Evolutionary conservation across 1,140 invertebrate species (phyloP).

Genomic region (Doryteuthis pealeii): DNA sequence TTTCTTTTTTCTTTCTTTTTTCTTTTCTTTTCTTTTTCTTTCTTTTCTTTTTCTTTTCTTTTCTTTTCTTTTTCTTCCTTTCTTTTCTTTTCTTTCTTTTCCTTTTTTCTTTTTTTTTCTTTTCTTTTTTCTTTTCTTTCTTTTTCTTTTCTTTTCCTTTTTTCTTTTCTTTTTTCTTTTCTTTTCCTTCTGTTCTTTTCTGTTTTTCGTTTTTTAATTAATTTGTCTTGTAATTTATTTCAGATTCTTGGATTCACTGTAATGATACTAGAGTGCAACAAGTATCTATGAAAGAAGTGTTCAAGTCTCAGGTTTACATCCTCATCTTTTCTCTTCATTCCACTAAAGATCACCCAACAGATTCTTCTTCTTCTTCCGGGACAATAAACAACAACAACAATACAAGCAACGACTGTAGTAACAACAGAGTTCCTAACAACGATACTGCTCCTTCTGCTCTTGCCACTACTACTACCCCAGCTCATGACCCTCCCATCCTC

Average conservation of each 20-base stretch:
- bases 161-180: no score
- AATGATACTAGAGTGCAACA: slow-evolving; percentile 46
- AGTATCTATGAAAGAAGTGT: slow-evolving; percentile 37
- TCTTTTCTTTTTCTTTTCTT: no score
- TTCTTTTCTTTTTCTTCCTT: no score
- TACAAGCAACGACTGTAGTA: no score
- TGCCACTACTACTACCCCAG: no score
- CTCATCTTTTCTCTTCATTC: slow-evolving; percentile 31
- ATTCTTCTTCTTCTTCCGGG: not conserved
- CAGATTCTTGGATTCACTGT: slow-evolving; percentile 50
- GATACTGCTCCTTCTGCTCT: no score
- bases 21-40: no score
- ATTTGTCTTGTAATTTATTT: slow-evolving; percentile 6
- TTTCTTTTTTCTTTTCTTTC: not conserved
- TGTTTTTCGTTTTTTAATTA: not conserved
- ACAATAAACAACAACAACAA: not conserved
- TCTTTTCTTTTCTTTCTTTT: no score
- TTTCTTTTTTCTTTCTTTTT: no score
- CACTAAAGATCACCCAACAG: not conserved
- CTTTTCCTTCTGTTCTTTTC: not conserved
- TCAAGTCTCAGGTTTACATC: slow-evolving; percentile 47
- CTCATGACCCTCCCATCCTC: no score
- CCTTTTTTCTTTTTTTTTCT: not conserved
- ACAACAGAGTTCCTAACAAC: no score
- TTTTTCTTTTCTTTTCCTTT: not conserved